Evolutionary conservation across 2,797 vertebrate genomes (phyloP), one percentile per base, ranked within the genome.

Genomic region (Atherinosoma microstoma): DNA sequence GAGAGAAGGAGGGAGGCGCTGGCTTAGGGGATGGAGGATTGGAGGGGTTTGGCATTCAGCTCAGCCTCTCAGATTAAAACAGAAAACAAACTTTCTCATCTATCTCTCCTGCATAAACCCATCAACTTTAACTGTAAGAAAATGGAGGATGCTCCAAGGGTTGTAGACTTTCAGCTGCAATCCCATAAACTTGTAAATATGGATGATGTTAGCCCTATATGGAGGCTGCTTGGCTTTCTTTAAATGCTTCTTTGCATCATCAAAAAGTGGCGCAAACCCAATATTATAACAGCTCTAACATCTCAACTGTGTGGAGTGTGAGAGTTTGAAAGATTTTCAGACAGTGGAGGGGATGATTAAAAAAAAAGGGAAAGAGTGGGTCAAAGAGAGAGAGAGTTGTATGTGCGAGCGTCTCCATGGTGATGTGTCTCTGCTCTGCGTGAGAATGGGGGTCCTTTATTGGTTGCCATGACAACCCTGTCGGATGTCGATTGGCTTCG

Each of bases 391-490:
- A 74, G 83, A 78, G 82, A 82, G 71, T 53, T 83, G 80, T 81
- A 30, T 79, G 85, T 87, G 85, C 83, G 78, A 82, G 82, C 66
- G 90, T 93, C 84, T 85, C 93, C 91, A 93, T 94, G 91, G 92
- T 86, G 89, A 94, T 91, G 84, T 87, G 86, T 86, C 87, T 92
- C 91, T 91, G 92, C 91, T 87, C 91, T 89, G 92, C 69, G 73
- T 93, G 88, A 93, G 91, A 94, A 94, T 93, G 84, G 90, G 84
- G 91, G 72, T 87, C 87, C 74, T 93, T 92, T 91, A 87, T 85
- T 78, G 85, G 92, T 94, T 91, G 73, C 86, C 84, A 88, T 91
- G 90, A 47, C 89, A 83, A 92, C 89, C 78, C 70, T 4, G 63
- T 87, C 29, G 72, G 63, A 87, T 87, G 86, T 86, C 75, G 79